Percentiles rank a stretch among this genome's conserved stretches.
Conservation (phyloP, 2,888 invertebrate genomes). For the Temnothorax rugatulus region DNA sequence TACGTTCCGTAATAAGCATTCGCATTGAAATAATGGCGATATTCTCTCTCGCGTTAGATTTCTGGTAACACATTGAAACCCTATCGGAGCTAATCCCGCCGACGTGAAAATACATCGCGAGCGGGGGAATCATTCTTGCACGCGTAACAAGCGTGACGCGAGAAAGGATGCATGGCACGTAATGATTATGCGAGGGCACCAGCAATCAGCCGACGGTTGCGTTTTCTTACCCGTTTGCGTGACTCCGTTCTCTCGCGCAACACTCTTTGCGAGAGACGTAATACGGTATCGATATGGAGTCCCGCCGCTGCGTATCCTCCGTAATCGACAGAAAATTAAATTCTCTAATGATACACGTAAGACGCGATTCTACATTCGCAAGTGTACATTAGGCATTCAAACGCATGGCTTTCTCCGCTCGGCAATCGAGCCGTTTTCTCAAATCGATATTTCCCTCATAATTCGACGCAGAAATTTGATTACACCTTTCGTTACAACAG, state of each 20-base stretch:
- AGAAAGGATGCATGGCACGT: slow-evolving; percentile 72
- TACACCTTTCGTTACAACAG: slow-evolving; percentile 19
- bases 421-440: slow-evolving; percentile 33
- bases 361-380: slow-evolving; percentile 29
- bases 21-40: slow-evolving; percentile 10
- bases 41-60: slow-evolving; percentile 7
- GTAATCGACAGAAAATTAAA: slow-evolving; percentile 68
- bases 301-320: slow-evolving; percentile 46
- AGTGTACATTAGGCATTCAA: slow-evolving; percentile 39
- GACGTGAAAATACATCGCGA: slow-evolving; percentile 69
- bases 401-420: neutral
- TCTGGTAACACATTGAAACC: slow-evolving; percentile 28
- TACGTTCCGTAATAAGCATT: neutral
- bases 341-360: slow-evolving; percentile 45
- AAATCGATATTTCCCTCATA: slow-evolving; percentile 19
- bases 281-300: slow-evolving; percentile 26
- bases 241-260: slow-evolving; percentile 39
- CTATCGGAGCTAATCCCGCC: slow-evolving; percentile 57
- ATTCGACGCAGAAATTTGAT: slow-evolving; percentile 31
- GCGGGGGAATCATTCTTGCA: slow-evolving; percentile 71
- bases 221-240: slow-evolving; percentile 47
- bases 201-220: slow-evolving; percentile 43
- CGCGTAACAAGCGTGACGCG: slow-evolving; percentile 76
- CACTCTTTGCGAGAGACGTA: slow-evolving; percentile 19
- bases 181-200: slow-evolving; percentile 74